Conservation (phyloP, 53 echinoderm and acorn worm species). For the Echinometra lucunter region DNA sequence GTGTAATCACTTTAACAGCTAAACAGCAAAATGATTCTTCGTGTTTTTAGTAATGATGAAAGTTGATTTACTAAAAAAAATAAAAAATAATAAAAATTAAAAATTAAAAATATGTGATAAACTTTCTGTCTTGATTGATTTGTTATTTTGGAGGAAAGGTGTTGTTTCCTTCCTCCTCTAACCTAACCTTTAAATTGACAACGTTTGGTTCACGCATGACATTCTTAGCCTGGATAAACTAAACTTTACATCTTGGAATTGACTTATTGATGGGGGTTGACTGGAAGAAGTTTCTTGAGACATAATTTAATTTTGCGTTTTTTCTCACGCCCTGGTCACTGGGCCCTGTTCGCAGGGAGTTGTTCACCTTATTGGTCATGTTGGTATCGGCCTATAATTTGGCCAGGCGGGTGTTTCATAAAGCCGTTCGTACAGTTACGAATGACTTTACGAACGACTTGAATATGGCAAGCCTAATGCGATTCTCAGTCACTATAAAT, state of each 20-base stretch:
- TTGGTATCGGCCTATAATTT: no score
- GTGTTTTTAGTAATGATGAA: no score
- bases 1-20: no score
- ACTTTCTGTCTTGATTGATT: background rate
- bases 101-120: background rate
- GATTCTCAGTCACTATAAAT: no score
- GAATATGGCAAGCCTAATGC: no score
- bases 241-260: background rate
- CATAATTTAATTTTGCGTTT: constrained; percentile 8
- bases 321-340: constrained; percentile 15
- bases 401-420: no score
- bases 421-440: no score
- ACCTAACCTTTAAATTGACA: background rate
- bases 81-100: background rate
- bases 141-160: background rate
- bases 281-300: background rate
- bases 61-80: no score
- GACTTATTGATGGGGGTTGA: background rate
- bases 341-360: background rate
- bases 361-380: background rate
- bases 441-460: no score
- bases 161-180: background rate
- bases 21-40: no score
- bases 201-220: background rate
- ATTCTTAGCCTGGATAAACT: background rate